Evolutionary conservation across 1,140 invertebrate species (phyloP), one percentile per base, ranked within the genome.

Genomic region (Meloidogyne floridensis): DNA sequence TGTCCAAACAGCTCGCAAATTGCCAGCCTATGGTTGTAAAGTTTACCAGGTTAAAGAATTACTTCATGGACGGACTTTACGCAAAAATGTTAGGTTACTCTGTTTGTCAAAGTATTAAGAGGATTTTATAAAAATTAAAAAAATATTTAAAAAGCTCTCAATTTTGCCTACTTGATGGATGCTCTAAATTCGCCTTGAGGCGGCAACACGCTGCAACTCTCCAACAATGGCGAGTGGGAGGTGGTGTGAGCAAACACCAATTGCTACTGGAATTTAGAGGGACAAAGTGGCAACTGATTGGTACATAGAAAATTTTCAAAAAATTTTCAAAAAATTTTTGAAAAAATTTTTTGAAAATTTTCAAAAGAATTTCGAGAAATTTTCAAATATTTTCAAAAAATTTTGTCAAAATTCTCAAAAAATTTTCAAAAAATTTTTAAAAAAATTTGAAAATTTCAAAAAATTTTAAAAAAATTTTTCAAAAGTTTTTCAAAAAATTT

Each of bases 21-120:
- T 94, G 65, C 93, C 93, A 4, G 92, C 93, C 5, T 93, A 92
- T 89, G 92, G 93, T 9, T 94, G 93, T 88, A 92, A 93, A 83
- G 90, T 94, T 6, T 93, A 93, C 85, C 92, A 93, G 84, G 93
- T 94, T 8, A 93, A 94, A 87, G 93, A 94, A 87, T 88, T 94
- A 4, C 90, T 93, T 0, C 88, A 93, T 73, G 92, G 92, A 78
- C 92, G 93, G 83, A 93, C 93, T 9, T 92, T 93, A 82, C 92
- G 93, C 88, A 93, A 94, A 93, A 92, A 93, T 11, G 91, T 92
- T 15, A 90, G 93, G 6, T 86, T 94, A 1, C 89, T 94, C 53
- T 93, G 93, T 56, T 92, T 94, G 74, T 92, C 93, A 47, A 90
- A 65, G 59, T 65, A 59, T n/a, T 15, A 0, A n/a, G 7, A 0